phyloP scores from a whole-genome alignment of 2,113 vertebrate species.

The Miniopterus natalensis region DNA sequence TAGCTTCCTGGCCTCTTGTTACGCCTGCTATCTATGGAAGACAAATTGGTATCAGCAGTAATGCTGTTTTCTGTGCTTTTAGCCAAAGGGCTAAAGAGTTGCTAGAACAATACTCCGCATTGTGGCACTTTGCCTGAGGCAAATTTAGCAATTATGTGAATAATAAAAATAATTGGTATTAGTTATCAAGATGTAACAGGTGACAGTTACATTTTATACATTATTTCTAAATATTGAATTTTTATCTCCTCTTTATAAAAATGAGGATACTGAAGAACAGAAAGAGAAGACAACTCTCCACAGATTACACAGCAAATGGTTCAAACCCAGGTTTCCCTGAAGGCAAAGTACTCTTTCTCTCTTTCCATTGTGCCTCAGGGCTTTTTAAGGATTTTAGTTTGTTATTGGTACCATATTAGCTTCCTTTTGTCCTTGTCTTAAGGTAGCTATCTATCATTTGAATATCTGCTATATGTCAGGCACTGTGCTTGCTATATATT shows the following conservation, averaged over 20 bases:
- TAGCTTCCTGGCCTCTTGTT: slow-evolving; percentile 36
- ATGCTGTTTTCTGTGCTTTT: slow-evolving; percentile 1
- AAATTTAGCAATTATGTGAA: slow-evolving; percentile 26
- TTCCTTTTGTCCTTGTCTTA: slow-evolving; percentile 14
- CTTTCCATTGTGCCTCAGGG: neutral
- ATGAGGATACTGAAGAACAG: neutral
- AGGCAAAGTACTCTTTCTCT: slow-evolving; percentile 24
- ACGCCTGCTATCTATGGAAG: neutral
- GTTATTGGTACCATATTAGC: neutral
- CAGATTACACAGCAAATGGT: neutral
- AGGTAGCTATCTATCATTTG: neutral
- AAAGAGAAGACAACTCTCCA: neutral
- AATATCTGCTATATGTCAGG: neutral
- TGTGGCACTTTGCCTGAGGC: slow-evolving; percentile 24
- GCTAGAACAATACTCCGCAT: neutral
- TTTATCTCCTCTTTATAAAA: neutral
- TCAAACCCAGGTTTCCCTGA: neutral
- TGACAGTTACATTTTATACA: slow-evolving; percentile 49
- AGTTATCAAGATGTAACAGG: slow-evolving; percentile 37
- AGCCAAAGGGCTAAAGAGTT: slow-evolving; percentile 15
- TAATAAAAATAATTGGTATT: slow-evolving; percentile 46
- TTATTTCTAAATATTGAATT: slow-evolving; percentile 46
- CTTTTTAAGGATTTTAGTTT: slow-evolving; percentile 37
- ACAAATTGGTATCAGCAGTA: neutral
- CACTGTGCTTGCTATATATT: neutral